Evolutionary conservation across 2,888 invertebrate species (phyloP).

Genomic region (Piscicola geometra): DNA sequence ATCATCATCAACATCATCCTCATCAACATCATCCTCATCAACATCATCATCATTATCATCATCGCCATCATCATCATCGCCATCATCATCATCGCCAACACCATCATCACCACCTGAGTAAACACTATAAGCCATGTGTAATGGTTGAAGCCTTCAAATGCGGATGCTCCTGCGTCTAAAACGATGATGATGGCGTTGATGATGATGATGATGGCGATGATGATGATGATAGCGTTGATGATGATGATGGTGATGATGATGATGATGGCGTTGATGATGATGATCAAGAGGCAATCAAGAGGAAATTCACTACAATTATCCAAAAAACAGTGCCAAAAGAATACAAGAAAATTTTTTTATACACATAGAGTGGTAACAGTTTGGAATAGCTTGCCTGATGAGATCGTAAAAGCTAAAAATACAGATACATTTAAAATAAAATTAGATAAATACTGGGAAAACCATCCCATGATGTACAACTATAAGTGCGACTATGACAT

Average conservation of each 20-base stretch:
- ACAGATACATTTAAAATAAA: no score
- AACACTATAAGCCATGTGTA: slow-evolving; percentile 49
- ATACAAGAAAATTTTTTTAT: no score
- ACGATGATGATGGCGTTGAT: slow-evolving; percentile 18
- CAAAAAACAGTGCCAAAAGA: no score
- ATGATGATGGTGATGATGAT: slow-evolving; percentile 17
- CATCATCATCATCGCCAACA: slow-evolving; percentile 11
- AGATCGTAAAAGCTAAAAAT: no score
- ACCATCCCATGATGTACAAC: no score
- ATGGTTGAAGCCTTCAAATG: slow-evolving; percentile 48
- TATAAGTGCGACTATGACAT: no score
- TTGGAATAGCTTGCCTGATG: no score
- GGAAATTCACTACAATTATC: no score
- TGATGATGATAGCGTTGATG: neutral
- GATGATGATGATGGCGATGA: slow-evolving; percentile 16
- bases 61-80: slow-evolving; percentile 4
- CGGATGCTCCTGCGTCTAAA: slow-evolving; percentile 18
- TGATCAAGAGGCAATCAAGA: neutral
- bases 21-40: slow-evolving; percentile 5
- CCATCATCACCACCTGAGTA: slow-evolving; percentile 46
- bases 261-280: slow-evolving; percentile 7
- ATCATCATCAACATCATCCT: neutral
- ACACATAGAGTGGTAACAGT: no score
- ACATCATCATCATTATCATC: neutral
- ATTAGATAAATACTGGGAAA: no score